A percentile compares a stretch with the other conserved stretches of the same genome.
These are phyloP conservation scores for Corythornis vintsioides DNA, from an alignment of 2,113 vertebrate genomes.

Conservation along the genomic window DNA sequence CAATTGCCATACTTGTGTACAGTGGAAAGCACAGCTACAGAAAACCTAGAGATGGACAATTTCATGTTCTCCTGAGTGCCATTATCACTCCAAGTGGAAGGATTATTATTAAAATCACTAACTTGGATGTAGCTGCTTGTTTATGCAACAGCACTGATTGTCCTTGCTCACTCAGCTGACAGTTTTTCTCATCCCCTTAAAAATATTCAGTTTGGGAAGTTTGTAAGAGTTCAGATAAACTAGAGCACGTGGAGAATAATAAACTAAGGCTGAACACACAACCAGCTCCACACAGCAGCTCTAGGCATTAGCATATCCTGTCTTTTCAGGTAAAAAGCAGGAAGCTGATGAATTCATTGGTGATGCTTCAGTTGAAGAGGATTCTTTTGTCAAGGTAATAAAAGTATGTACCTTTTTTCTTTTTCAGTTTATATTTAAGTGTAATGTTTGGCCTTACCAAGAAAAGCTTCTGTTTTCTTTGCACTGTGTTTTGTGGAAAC, in stretches of 20 bases:
- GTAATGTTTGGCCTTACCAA: background rate
- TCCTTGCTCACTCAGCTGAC: background rate
- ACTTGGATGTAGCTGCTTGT: background rate
- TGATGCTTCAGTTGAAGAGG: slow-evolving; percentile 87
- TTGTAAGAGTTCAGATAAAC: background rate
- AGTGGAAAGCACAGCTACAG: background rate
- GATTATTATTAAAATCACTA: background rate
- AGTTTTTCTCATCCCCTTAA: background rate
- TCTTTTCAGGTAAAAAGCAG: slow-evolving; percentile 84
- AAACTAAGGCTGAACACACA: background rate
- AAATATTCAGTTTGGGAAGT: background rate
- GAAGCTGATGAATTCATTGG: slow-evolving; percentile 86
- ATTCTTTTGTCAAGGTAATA: slow-evolving; percentile 87
- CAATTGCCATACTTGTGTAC: background rate
- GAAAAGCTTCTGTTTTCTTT: background rate
- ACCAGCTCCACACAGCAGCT: background rate
- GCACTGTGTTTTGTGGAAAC: background rate
- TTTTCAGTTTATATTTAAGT: background rate
- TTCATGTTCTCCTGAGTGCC: background rate
- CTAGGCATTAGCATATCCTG: slow-evolving; percentile 28
- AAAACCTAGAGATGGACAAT: background rate
- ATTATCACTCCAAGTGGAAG: background rate
- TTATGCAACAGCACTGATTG: background rate
- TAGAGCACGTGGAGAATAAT: background rate
- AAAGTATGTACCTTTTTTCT: slow-evolving; percentile 13